Base-by-base conservation (phyloP, 2,888 invertebrate genomes). In the Noctua janthe region DNA sequence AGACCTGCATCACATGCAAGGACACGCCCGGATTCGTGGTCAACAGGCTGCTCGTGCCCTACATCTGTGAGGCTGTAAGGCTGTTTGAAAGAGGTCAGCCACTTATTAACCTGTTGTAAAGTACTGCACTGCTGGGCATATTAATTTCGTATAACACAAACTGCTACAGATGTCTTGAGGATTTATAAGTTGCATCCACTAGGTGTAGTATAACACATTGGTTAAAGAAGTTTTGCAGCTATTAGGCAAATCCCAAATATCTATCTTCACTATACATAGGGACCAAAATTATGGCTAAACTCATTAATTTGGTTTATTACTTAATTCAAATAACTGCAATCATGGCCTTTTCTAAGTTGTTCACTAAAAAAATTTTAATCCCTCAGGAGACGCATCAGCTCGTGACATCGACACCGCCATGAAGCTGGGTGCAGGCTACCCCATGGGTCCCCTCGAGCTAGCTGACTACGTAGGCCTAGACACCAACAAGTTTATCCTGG, bases 11-110 rank as follows among this genome's bases (percentile, higher is more conserved):
- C 89, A 98, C 98, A 0, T 99, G 99, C 95, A 99, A 99, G 96
- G 99, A 99, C 93, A 99, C 99, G 0, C 99, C 99, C 35, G 99
- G 99, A 17, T 99, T 99, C 94, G 98, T 99, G 85, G 99, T 99
- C 51, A 99, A 99, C 95, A 97, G 99, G 64, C 97, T 99, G 51
- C 97, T 99, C 74, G 98, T 99, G 2, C 99, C 99, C 0, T 98
- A 98, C 92, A 97, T 98, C 91, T 97, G 98, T 87, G 99, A 99
- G 94, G 98, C 99, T n/a, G 95, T 99, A 2, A 96, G 98, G 85
- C 97, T 99, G 97, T 97, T 98, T 84, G 99, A 99, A 94, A 97
- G 99, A 97, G 99, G 98, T 98, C 86, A 64, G 86, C 81, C 17
- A 77, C 8, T 23, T 39, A 17, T 56, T 7, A 64, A 20, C 17